phyloP scores from a whole-genome alignment of 2,113 vertebrate genomes.

The Neodon shergylaensis region DNA sequence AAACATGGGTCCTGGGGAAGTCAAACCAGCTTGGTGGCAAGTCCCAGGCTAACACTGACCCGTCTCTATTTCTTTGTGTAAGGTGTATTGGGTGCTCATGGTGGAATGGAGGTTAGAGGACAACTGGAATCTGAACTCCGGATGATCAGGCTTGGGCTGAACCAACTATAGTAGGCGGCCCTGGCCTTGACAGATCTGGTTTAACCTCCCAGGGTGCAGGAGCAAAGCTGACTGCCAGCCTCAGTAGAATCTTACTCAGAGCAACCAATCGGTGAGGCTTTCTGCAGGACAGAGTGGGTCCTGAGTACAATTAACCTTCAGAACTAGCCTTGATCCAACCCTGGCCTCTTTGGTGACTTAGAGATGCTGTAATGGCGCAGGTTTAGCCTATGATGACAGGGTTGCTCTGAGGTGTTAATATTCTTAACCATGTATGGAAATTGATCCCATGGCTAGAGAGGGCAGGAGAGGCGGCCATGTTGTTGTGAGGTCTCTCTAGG shows the following conservation, averaged over 20 bases:
- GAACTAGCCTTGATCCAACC: not conserved
- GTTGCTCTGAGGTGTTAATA: not conserved
- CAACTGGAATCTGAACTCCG: no score
- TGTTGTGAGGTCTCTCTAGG: not conserved
- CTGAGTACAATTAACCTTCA: not conserved
- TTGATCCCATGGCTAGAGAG: not conserved
- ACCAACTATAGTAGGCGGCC: no score
- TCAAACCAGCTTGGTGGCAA: not conserved
- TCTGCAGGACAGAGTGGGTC: not conserved
- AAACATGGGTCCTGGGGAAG: not conserved
- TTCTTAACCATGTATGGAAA: not conserved
- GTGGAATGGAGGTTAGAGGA: not conserved
- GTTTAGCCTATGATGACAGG: no score
- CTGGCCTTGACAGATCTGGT: not conserved
- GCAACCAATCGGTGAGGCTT: not conserved
- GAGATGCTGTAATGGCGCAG: fast-evolving
- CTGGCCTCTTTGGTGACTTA: not conserved
- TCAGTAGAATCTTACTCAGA: not conserved
- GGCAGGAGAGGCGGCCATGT: not conserved
- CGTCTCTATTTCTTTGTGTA: not conserved
- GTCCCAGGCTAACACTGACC: not conserved
- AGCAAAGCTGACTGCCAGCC: not conserved
- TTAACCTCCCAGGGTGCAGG: not conserved
- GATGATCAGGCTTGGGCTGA: not conserved
- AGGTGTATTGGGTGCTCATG: not conserved